Evolutionary conservation across 1,140 invertebrate genomes (phyloP).

Genomic region (Bicyclus anynana): DNA sequence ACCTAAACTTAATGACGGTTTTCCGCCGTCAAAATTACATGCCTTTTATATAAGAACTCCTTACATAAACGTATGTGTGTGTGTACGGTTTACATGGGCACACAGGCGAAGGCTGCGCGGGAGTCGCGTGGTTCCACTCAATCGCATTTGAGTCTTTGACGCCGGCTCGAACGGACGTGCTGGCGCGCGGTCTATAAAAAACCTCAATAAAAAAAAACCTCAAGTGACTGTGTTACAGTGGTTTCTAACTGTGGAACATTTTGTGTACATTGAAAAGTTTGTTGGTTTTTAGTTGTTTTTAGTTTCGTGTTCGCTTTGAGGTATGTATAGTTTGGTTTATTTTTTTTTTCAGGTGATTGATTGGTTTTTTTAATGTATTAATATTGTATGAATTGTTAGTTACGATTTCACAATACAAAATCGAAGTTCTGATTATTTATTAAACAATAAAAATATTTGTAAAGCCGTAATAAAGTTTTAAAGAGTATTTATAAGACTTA

Average conservation of each 20-base stretch:
- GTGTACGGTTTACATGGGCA: constrained; percentile 16
- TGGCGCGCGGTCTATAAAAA: constrained; percentile 14
- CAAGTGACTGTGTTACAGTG: constrained; percentile 38
- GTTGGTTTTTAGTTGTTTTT: constrained; percentile 8
- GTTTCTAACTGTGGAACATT: constrained; percentile 34
- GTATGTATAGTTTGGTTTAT: constrained; percentile 17
- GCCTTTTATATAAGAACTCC: constrained; percentile 53
- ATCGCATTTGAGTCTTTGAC: constrained; percentile 56
- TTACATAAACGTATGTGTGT: constrained; percentile 44
- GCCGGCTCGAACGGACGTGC: constrained; percentile 37
- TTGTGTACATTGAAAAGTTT: constrained; percentile 26
- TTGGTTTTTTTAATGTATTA: not conserved
- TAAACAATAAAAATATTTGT: no score
- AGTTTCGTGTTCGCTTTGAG: constrained; percentile 3
- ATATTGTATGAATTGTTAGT: not conserved
- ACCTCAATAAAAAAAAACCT: constrained; percentile 21
- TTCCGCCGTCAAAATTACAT: constrained; percentile 57
- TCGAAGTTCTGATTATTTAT: not conserved
- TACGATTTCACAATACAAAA: not conserved
- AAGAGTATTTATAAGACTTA: no score
- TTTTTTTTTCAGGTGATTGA: constrained; percentile 5
- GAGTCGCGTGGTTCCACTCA: constrained; percentile 63
- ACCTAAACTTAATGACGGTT: constrained; percentile 46
- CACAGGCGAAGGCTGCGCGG: constrained; percentile 46
- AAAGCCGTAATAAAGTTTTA: no score